phyloP scores from a whole-genome alignment of 2,888 invertebrate species.

The Drosophila ustulata region DNA sequence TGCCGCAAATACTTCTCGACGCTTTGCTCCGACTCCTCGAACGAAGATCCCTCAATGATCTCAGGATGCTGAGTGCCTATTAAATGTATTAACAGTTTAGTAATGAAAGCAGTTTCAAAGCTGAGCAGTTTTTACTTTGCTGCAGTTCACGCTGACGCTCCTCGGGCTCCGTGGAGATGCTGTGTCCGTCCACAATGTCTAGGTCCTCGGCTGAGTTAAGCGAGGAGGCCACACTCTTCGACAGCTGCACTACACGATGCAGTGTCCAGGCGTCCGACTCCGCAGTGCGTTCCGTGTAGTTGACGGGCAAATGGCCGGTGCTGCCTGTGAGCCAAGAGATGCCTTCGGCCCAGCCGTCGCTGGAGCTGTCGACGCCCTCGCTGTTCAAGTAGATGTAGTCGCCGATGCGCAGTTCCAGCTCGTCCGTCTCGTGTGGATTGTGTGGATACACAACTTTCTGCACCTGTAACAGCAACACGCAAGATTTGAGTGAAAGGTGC shows the following conservation, averaged over 20 bases:
- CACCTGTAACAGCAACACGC: conserved; percentile 85
- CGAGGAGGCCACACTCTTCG: conserved; percentile 84
- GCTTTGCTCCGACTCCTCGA: conserved; percentile 83
- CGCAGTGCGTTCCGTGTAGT: conserved; percentile 93
- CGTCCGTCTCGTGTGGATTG: conserved; percentile 91
- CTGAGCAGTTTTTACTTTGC: conserved; percentile 62
- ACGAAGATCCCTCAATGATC: conserved; percentile 82
- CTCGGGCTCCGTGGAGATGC: conserved; percentile 80
- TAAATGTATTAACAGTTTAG: not conserved
- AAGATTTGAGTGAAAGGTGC: not conserved
- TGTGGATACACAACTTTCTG: conserved; percentile 93
- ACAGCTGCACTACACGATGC: conserved; percentile 89
- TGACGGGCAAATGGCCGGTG: conserved; percentile 92
- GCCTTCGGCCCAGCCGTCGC: conserved; percentile 95
- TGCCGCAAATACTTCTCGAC: conserved; percentile 83
- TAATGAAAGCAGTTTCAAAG: not conserved
- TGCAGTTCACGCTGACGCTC: conserved; percentile 79
- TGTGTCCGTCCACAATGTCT: conserved; percentile 83
- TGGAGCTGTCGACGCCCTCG: conserved; percentile 89
- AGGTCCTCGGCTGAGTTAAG: conserved; percentile 83
- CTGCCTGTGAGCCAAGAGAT: conserved; percentile 86
- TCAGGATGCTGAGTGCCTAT: conserved; percentile 73
- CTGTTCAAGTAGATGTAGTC: conserved; percentile 94
- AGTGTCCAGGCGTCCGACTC: conserved; percentile 97
- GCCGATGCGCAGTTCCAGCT: conserved; percentile 93